These are phyloP conservation scores for Sebastes dallii DNA, from an alignment of 2,797 vertebrate genomes.

Conservation along the genomic window DNA sequence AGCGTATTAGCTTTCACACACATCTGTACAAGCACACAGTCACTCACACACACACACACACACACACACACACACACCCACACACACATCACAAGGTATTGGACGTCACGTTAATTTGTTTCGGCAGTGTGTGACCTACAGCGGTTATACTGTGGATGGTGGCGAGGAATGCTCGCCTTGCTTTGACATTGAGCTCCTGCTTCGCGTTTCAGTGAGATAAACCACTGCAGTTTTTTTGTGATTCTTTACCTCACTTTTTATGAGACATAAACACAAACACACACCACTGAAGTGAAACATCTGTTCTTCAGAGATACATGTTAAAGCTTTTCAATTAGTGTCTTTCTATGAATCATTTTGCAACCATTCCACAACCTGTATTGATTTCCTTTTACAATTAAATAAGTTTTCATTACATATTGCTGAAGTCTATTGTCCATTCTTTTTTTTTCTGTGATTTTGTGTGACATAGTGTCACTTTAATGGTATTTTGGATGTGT, in stretches of 20 bases:
- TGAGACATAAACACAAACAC: background rate
- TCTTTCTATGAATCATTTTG: background rate
- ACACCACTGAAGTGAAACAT: background rate
- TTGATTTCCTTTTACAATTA: background rate
- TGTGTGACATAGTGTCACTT: background rate
- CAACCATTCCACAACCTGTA: background rate
- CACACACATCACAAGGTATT: constrained; percentile 30
- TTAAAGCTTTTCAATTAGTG: constrained; percentile 7
- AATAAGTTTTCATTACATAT: background rate
- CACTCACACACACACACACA: constrained; percentile 7
- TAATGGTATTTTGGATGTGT: background rate
- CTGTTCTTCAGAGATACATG: background rate
- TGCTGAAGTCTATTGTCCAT: background rate
- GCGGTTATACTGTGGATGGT: constrained; percentile 21
- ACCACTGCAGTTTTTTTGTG: constrained; percentile 1
- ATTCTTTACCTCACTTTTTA: constrained; percentile 4
- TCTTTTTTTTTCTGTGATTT: background rate
- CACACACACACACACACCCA: constrained; percentile 24
- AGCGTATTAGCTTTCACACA: constrained; percentile 49
- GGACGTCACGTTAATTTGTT: constrained; percentile 38
- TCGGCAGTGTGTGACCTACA: constrained; percentile 47
- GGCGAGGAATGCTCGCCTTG: constrained; percentile 17
- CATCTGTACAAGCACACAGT: background rate
- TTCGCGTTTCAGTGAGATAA: constrained; percentile 34
- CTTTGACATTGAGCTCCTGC: constrained; percentile 47